Evolutionary conservation across 2,888 invertebrate genomes (phyloP).

Genomic region (Harpalus rubripes): DNA sequence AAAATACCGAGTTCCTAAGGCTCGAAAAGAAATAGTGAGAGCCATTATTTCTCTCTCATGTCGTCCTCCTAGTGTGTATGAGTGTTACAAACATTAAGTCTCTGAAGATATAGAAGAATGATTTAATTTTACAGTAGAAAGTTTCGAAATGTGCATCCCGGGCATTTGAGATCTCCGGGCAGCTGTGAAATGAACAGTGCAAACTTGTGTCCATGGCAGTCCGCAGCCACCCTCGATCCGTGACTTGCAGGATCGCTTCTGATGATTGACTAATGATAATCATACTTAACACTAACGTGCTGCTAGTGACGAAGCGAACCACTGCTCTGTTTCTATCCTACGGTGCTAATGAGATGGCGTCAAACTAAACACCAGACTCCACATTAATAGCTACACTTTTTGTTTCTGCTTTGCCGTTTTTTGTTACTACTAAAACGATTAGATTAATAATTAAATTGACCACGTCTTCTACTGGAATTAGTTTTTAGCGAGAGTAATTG

Average conservation of each 20-base stretch:
- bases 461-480: constrained; percentile 2
- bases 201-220: constrained; percentile 26
- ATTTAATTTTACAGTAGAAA: not conserved
- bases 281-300: constrained; percentile 72
- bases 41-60: no score
- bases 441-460: constrained; percentile 29
- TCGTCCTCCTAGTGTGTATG: no score
- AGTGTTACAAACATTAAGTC: no score
- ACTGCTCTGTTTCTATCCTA: constrained; percentile 1
- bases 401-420: not conserved
- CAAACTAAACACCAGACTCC: constrained; percentile 40
- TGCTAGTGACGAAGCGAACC: constrained; percentile 73
- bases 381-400: constrained; percentile 13
- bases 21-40: no score
- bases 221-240: constrained; percentile 68
- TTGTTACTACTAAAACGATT: constrained; percentile 11
- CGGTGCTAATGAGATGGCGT: constrained; percentile 52
- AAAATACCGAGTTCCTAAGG: no score
- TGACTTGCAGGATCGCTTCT: constrained; percentile 72
- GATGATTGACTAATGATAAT: constrained; percentile 74
- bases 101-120: not conserved
- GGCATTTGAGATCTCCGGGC: constrained; percentile 29
- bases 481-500: not conserved
- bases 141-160: constrained; percentile 12
- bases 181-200: constrained; percentile 57